Evolutionary conservation across 2,113 vertebrate species (phyloP), one percentile per base, ranked within the genome.

Genomic region (Ptyas mucosa): DNA sequence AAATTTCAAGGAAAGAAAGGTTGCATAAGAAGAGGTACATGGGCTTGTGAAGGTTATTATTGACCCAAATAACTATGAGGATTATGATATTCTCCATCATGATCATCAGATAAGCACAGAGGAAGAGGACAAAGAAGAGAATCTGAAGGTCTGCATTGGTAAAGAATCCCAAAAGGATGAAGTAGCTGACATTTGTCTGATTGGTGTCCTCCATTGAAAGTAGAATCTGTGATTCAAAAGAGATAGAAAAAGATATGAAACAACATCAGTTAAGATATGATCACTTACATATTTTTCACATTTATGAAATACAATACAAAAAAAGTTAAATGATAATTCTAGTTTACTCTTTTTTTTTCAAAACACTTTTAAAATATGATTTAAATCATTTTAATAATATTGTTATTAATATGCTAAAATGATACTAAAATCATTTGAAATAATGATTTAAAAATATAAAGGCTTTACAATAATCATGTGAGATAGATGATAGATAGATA

Each of bases 11-110:
- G 93, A 97, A 93, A 1, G 97, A 97, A 8, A 98, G 95, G 0
- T 96, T 96, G 18, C 96, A 96, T 18, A 97, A 91, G 64, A 98
- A 98, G 81, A 97, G 96, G 88, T 97, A 97, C 96, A 97, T 98
- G 87, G 97, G 96, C 0, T 94, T 98, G 24, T 97, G 96, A 89
- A 98, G 93, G 5, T 93, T 94, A 1, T 0, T 58, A n/a, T 97
- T 95, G 0, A 92, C 92, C 55, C 0, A 7, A 64, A 97, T 95
- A 75, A 90, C 91, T 0, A 97, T 1, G 85, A 97, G 93, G 81
- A 97, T 94, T 8, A 97, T 88, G 26, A 96, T 9, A 3, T 98
- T 98, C 95, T 97, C 97, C 11, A 96, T 18, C 6, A 98, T 69
- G 0, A 97, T 97, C 64, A 97, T 88, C 81, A 96, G 90, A 54